These are phyloP conservation scores for Parazoanthus swiftii DNA, from an alignment of 92 coral and sea anemone genomes.

Conservation along the genomic window DNA sequence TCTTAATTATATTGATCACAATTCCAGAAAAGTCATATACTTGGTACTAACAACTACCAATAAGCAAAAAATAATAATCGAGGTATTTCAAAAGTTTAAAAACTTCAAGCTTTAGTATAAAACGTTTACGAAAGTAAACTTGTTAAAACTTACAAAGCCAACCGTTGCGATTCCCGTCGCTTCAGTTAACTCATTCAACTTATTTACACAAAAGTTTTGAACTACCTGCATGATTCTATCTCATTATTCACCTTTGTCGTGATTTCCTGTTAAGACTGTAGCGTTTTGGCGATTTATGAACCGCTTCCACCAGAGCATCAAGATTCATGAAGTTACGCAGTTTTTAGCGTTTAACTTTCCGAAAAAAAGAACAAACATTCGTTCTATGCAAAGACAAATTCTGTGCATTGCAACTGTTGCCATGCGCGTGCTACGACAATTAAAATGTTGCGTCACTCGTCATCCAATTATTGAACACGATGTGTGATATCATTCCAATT, in stretches of 20 bases:
- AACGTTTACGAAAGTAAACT: no score
- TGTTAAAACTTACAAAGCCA: no score
- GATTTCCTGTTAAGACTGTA: slow-evolving; percentile 45
- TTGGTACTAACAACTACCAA: no score
- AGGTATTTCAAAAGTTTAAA: no score
- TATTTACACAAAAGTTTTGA: no score
- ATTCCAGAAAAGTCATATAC: no score
- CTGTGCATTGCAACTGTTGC: slow-evolving; percentile 17
- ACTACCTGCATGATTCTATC: not conserved
- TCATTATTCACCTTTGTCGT: slow-evolving; percentile 9
- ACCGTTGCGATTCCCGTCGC: no score
- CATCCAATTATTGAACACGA: slow-evolving; percentile 33
- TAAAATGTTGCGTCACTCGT: slow-evolving; percentile 25
- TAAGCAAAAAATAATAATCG: no score
- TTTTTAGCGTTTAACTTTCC: not conserved
- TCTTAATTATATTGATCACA: no score
- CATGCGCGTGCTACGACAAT: slow-evolving; percentile 41
- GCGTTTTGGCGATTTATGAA: slow-evolving; percentile 40
- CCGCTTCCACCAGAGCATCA: not conserved
- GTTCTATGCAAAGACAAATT: not conserved
- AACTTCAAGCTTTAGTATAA: no score
- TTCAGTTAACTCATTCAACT: no score
- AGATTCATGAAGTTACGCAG: not conserved
- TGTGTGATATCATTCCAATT: not conserved
- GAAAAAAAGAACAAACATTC: not conserved